A percentile compares a stretch with the other conserved stretches of the same genome.
phyloP scores from a whole-genome alignment of 2,113 vertebrate species.

The Camelus bactrianus region DNA sequence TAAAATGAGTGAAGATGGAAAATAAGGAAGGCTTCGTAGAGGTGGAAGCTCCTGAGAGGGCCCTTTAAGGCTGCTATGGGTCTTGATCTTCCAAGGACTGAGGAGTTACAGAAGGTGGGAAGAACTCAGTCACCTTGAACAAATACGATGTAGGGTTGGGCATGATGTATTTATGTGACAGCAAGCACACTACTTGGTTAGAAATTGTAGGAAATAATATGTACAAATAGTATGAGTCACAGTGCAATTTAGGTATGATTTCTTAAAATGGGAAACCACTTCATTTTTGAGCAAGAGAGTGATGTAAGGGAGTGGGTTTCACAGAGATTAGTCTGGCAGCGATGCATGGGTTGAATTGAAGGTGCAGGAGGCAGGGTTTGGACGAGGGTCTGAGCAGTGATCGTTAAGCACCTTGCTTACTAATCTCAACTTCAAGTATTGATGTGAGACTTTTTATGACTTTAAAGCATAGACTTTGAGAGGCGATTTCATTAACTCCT shows the following conservation, averaged over 20 bases:
- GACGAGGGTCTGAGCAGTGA: background rate
- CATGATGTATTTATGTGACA: background rate
- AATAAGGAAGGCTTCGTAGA: background rate
- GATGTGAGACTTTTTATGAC: background rate
- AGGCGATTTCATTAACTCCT: background rate
- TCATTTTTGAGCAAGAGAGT: background rate
- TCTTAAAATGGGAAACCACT: background rate
- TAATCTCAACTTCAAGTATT: fast-evolving
- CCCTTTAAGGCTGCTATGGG: background rate
- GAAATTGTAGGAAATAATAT: background rate
- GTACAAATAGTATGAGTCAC: background rate
- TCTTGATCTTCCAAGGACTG: background rate
- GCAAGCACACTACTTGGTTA: background rate
- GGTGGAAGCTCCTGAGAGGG: background rate
- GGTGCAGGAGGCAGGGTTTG: background rate
- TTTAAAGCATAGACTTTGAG: background rate
- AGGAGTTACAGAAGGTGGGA: background rate
- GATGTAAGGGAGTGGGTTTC: background rate
- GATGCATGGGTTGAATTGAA: no score
- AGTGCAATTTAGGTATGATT: background rate
- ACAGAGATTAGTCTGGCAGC: background rate
- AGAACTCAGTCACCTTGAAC: background rate
- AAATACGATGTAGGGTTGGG: background rate
- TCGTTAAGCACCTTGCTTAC: background rate
- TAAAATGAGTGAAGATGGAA: background rate